Evolutionary conservation across 2,888 invertebrate genomes (phyloP), one percentile per base, ranked within the genome.

Genomic region (Caenorhabditis sp.): DNA sequence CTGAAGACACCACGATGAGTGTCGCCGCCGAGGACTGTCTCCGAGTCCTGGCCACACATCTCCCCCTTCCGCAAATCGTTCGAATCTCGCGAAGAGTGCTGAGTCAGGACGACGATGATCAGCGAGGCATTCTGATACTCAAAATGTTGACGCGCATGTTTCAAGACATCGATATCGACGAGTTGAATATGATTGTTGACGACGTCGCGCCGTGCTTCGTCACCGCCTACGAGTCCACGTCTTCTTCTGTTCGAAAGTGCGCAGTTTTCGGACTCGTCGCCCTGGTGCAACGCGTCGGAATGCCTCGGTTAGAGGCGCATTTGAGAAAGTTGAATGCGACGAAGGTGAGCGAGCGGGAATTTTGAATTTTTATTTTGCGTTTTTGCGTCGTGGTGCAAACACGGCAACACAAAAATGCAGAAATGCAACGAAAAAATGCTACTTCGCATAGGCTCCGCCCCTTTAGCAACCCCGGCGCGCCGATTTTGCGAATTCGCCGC

Each of bases 101-200:
- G 51, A 35, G n/a, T 19, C 77, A 82, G 38, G 82, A 82, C 31
- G 82, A 82, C 56, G 82, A 77, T 49, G 82, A 74, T 63, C 49
- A 63, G 28, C 41, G 80, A 35, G 59, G 70, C 0, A 47, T 72
- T 7, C 35, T 84, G 28, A 80, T 75, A 44, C 63, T 84, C 22
- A 84, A 84, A 38, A 84, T 80, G 84, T 51, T 84, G 56, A 84
- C 84, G 3, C 28, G 80, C 24, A 64, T 84, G 72, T 84, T 84
- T 54, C 70, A 84, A 35, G 77, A 76, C 19, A 76, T 74, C 24
- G 80, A 80, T 56, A 44, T 54, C 16, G 84, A 84, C 2, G 84
- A 84, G 66, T 19, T 84, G 12, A 16, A 56, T 0, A 22, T 80
- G 61, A 76, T 84, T 44, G 31, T 76, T 14, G 76, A 84, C 56